Evolutionary conservation across 2,113 vertebrate genomes (phyloP).

Genomic region (Mesocricetus auratus): DNA sequence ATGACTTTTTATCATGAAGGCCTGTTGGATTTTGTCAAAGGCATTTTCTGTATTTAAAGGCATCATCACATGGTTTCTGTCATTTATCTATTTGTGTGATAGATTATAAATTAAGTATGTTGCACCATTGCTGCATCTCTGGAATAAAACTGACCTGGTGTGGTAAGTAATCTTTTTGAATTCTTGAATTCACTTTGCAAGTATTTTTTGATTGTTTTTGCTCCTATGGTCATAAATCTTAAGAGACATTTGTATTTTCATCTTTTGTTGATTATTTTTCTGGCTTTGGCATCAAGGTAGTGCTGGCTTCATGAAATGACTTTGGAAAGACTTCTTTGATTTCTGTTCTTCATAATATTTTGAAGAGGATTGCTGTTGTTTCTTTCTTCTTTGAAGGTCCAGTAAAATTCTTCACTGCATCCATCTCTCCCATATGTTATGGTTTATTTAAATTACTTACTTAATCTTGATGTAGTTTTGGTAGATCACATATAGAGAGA

Average conservation of each 20-base stretch:
- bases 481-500: background rate
- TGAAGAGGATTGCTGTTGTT: background rate
- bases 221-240: background rate
- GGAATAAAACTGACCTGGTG: background rate
- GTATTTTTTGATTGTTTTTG: background rate
- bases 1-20: background rate
- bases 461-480: background rate
- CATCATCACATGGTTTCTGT: background rate
- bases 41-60: background rate
- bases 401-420: background rate
- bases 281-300: background rate
- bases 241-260: background rate
- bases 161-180: background rate
- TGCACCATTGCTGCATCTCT: background rate
- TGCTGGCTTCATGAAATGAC: background rate
- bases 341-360: background rate
- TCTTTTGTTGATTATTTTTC: background rate
- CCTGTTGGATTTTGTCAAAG: background rate
- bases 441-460: background rate
- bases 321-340: background rate
- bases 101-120: background rate
- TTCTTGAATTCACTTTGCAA: background rate
- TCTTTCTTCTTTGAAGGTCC: background rate
- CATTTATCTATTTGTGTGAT: background rate
- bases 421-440: too few species aligned